phyloP scores from a whole-genome alignment of 2,113 vertebrate species.

The Myrmecobius fasciatus region DNA sequence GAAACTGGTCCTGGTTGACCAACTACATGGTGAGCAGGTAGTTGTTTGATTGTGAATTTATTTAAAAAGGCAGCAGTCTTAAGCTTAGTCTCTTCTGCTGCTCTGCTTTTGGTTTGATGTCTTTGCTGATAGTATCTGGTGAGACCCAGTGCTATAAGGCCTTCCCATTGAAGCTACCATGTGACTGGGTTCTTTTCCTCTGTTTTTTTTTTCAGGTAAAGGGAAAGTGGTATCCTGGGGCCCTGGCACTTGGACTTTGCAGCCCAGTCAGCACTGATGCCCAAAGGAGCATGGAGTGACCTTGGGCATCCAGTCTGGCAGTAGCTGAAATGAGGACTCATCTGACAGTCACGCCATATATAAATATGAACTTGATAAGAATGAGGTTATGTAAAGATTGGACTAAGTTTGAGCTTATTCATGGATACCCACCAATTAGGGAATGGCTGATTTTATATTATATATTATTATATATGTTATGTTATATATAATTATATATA shows the following conservation, averaged over 20 bases:
- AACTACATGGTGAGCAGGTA: too few relatives aligned
- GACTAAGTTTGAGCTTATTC: not conserved
- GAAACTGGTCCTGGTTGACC: too few relatives aligned
- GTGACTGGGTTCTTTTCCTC: not conserved
- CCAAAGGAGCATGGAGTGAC: not conserved
- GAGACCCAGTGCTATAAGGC: not conserved
- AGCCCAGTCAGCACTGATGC: not conserved
- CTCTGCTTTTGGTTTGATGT: not conserved
- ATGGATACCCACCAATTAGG: too few relatives aligned
- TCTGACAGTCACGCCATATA: not conserved
- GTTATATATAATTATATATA: too few relatives aligned
- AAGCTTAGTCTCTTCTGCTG: not conserved
- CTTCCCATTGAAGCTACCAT: not conserved
- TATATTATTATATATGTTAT: too few relatives aligned
- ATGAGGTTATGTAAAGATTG: not conserved
- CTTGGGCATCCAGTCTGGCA: not conserved
- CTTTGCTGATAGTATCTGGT: not conserved
- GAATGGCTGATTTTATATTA: too few relatives aligned
- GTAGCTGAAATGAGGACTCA: not conserved
- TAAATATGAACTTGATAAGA: not conserved
- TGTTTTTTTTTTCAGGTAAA: not conserved
- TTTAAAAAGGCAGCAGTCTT: not conserved
- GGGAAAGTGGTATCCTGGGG: not conserved
- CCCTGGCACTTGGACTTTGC: not conserved
- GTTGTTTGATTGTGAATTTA: too few relatives aligned